Evolutionary conservation across 2,113 vertebrate genomes (phyloP).

Genomic region (Turnix velox): DNA sequence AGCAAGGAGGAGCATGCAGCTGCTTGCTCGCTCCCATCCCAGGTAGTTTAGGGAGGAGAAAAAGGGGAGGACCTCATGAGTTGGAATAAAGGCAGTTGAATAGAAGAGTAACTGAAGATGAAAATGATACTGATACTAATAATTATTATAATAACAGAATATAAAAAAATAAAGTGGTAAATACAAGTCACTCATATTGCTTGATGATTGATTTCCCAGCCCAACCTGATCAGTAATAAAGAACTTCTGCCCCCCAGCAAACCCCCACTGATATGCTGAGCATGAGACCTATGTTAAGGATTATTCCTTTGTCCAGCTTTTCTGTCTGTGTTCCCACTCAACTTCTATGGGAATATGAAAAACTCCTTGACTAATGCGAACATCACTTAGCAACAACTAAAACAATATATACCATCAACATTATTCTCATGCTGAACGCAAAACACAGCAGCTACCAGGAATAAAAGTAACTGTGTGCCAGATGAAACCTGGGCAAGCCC

Average conservation of each 20-base stretch:
- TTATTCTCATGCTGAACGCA: neutral
- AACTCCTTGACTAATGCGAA: neutral
- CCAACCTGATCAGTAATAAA: neutral
- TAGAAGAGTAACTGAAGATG: neutral
- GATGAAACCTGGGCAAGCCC: neutral
- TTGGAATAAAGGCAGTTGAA: neutral
- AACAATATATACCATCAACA: neutral
- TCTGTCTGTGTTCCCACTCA: neutral
- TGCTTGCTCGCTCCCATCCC: neutral
- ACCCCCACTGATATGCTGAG: neutral
- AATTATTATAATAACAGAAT: neutral
- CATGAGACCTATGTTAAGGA: neutral
- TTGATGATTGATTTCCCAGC: neutral
- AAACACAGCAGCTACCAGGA: neutral
- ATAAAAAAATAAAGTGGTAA: neutral
- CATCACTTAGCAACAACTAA: neutral
- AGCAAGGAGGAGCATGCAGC: neutral
- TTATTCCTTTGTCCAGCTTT: neutral
- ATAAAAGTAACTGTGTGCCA: neutral
- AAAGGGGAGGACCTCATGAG: neutral
- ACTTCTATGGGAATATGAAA: neutral
- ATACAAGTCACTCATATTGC: neutral
- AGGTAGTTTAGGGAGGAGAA: neutral
- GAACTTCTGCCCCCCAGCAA: neutral
- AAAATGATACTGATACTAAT: neutral